Percentiles rank a stretch among this genome's conserved stretches.
These are phyloP conservation scores for Cyprinodon brontotheroides DNA, from an alignment of 2,113 vertebrate species.

Conservation along the genomic window DNA sequence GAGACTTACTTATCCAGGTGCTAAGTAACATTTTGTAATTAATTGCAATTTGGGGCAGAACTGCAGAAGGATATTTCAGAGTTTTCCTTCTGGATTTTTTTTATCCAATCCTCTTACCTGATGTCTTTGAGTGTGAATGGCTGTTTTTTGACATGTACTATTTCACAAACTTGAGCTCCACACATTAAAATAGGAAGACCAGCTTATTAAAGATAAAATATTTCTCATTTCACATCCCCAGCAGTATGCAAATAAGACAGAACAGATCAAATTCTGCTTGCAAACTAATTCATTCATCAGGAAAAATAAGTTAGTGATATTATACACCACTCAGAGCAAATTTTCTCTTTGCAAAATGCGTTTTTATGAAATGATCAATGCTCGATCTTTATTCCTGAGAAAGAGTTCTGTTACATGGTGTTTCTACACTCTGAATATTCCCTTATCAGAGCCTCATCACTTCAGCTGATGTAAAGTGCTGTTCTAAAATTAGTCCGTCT, in stretches of 20 bases:
- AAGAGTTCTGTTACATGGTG: not conserved
- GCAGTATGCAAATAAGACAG: not conserved
- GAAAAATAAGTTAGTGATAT: constrained; percentile 3
- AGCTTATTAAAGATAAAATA: not conserved
- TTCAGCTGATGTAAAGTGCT: constrained; percentile 6
- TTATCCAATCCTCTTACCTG: too few relatives aligned
- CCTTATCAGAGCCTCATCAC: constrained; percentile 4
- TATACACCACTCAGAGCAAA: not conserved
- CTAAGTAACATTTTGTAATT: too few relatives aligned
- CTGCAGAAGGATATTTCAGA: not conserved
- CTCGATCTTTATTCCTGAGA: not conserved
- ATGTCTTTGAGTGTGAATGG: not conserved
- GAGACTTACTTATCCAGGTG: too few relatives aligned
- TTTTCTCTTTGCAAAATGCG: not conserved
- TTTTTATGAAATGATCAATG: constrained; percentile 1
- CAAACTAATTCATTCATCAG: constrained; percentile 12
- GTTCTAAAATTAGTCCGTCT: constrained; percentile 11
- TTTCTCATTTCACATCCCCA: not conserved
- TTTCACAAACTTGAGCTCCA: not conserved
- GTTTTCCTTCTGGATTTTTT: not conserved
- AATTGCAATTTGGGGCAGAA: too few relatives aligned
- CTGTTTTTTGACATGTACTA: not conserved
- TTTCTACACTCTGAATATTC: constrained; percentile 7
- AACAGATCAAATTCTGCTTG: not conserved
- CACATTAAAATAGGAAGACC: not conserved